Evolutionary conservation across 1,140 invertebrate species (phyloP).

Genomic region (Drosophila nannoptera): DNA sequence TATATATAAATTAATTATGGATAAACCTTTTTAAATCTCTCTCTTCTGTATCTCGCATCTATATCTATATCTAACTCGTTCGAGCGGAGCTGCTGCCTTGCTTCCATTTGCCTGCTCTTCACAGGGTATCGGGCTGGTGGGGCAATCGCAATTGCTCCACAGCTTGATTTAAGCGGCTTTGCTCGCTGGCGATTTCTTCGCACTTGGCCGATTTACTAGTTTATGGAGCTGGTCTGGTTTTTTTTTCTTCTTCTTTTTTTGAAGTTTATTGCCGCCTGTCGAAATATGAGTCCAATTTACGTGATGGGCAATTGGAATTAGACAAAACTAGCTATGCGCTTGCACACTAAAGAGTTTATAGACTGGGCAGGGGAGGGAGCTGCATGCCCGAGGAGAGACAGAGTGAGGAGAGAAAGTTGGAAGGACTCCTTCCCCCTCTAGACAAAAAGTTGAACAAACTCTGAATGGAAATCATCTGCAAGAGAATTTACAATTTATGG

Average conservation of each 20-base stretch:
- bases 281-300: constrained; percentile 66
- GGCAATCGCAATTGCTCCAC: neutral
- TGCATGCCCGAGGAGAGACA: neutral
- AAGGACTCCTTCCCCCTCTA: no score
- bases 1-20: no score
- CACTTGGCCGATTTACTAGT: constrained; percentile 53
- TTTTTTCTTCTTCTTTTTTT: constrained; percentile 6
- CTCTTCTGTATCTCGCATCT: no score
- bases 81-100: neutral
- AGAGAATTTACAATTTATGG: constrained; percentile 11
- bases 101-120: no score
- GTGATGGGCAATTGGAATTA: constrained; percentile 37
- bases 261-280: constrained; percentile 58
- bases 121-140: neutral
- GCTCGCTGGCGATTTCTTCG: constrained; percentile 15
- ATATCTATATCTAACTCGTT: no score
- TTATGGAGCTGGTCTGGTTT: constrained; percentile 22
- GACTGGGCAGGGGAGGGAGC: constrained; percentile 1
- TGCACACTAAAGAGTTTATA: neutral
- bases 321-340: constrained; percentile 18
- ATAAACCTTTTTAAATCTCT: neutral
- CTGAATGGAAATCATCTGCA: neutral
- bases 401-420: no score
- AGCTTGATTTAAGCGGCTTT: constrained; percentile 40
- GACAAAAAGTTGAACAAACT: no score